These are phyloP conservation scores for Oikopleura albicans DNA, from an alignment of 23 tunicate species.

Conservation along the genomic window DNA sequence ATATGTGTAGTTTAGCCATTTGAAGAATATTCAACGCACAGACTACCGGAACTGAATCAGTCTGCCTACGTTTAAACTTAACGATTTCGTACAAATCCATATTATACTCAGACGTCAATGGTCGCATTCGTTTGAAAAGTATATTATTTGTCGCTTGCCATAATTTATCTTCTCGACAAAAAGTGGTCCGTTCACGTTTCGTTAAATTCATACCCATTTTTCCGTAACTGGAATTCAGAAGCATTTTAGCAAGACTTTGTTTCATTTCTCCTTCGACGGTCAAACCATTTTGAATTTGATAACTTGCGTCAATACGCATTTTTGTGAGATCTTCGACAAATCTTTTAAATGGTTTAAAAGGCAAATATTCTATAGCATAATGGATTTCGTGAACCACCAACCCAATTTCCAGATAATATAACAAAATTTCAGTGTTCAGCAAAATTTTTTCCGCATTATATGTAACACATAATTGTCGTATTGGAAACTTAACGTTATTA, in stretches of 20 bases:
- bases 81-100: not conserved
- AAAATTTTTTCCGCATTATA: not conserved
- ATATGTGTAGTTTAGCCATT: not conserved
- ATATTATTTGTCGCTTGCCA: not conserved
- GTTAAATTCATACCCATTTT: not conserved
- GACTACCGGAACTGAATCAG: not conserved
- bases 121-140: not conserved
- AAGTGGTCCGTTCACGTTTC: not conserved
- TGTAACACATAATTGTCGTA: not conserved
- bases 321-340: not conserved
- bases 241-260: not conserved
- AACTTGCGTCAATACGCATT: not conserved
- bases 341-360: not conserved
- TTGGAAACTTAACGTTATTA: not conserved
- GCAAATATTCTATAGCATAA: not conserved
- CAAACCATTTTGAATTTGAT: not conserved
- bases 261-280: not conserved
- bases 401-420: not conserved
- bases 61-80: not conserved
- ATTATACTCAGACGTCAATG: not conserved
- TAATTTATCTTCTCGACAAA: not conserved
- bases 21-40: not conserved
- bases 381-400: not conserved
- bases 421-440: not conserved
- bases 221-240: not conserved